phyloP scores from a whole-genome alignment of 2,113 vertebrate genomes.

The Tachysurus vachellii region DNA sequence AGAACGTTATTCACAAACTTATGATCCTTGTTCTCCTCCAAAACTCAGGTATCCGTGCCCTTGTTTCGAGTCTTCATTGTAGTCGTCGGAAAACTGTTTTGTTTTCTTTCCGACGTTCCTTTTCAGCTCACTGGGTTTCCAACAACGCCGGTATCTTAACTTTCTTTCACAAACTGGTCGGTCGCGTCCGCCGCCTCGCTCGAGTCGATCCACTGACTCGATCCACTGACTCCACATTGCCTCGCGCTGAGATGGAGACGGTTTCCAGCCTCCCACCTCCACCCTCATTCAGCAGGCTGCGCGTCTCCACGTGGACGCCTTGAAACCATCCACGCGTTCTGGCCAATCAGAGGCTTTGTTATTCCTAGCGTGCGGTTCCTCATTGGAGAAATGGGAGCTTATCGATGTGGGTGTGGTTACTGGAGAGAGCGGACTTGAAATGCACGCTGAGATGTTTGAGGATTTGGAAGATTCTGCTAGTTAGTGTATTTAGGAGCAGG shows the following conservation, averaged over 20 bases:
- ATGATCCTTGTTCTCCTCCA: neutral
- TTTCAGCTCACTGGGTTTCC: neutral
- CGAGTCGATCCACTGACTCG: constrained; percentile 50
- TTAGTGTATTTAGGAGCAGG: neutral
- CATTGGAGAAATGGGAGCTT: constrained; percentile 55
- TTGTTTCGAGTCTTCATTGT: constrained; percentile 36
- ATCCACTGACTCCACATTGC: constrained; percentile 52
- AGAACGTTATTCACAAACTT: constrained; percentile 13
- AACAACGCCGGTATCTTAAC: neutral
- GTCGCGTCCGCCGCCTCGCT: constrained; percentile 9
- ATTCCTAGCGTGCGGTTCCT: constrained; percentile 43
- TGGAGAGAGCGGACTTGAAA: constrained; percentile 5
- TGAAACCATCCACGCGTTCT: constrained; percentile 53
- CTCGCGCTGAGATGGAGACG: constrained; percentile 42
- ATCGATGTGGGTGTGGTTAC: constrained; percentile 52
- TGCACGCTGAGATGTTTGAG: neutral
- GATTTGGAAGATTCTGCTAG: neutral
- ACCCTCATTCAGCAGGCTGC: constrained; percentile 41
- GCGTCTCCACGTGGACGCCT: constrained; percentile 57
- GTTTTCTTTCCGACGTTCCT: neutral
- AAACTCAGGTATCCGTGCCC: constrained; percentile 38
- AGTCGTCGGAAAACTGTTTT: neutral
- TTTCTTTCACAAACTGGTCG: neutral
- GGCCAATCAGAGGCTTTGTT: constrained; percentile 65
- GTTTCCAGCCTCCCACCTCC: constrained; percentile 66